Percentiles rank a stretch among this genome's conserved stretches.
These are phyloP conservation scores for Euspilapteryx auroguttella DNA, from an alignment of 2,888 invertebrate genomes.

Conservation along the genomic window DNA sequence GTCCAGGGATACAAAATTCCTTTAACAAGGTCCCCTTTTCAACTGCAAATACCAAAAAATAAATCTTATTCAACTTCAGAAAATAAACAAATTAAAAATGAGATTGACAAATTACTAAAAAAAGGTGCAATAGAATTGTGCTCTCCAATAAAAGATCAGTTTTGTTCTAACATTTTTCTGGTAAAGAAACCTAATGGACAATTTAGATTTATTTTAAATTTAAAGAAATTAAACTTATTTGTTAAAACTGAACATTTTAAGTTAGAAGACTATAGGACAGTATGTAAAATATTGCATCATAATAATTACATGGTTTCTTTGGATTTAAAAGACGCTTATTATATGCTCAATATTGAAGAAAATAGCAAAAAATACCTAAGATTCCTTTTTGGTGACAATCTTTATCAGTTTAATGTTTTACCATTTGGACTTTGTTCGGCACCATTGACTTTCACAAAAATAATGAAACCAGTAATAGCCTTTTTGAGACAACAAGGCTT, in stretches of 20 bases:
- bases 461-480: slow-evolving; percentile 9
- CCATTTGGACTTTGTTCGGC: slow-evolving; percentile 10
- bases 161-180: no score
- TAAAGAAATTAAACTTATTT: slow-evolving; percentile 9
- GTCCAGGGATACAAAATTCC: no score
- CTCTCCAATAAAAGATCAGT: no score
- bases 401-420: slow-evolving; percentile 10
- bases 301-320: slow-evolving; percentile 7
- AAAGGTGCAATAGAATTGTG: no score
- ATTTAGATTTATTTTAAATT: slow-evolving; percentile 8
- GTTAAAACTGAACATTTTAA: slow-evolving; percentile 8
- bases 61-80: no score
- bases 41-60: no score
- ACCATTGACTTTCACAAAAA: slow-evolving; percentile 10
- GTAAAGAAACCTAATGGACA: slow-evolving; percentile 8
- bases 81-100: no score
- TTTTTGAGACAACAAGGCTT: slow-evolving; percentile 3
- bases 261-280: slow-evolving; percentile 10
- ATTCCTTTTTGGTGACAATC: slow-evolving; percentile 4
- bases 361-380: slow-evolving; percentile 8
- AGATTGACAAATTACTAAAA: no score
- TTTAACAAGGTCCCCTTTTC: no score
- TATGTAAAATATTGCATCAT: slow-evolving; percentile 5
- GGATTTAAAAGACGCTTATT: slow-evolving; percentile 9
- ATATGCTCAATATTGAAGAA: slow-evolving; percentile 6